A percentile compares a stretch with the other conserved stretches of the same genome.
phyloP scores from a whole-genome alignment of 2,888 invertebrate genomes.

The Muschampia plurimacula region DNA sequence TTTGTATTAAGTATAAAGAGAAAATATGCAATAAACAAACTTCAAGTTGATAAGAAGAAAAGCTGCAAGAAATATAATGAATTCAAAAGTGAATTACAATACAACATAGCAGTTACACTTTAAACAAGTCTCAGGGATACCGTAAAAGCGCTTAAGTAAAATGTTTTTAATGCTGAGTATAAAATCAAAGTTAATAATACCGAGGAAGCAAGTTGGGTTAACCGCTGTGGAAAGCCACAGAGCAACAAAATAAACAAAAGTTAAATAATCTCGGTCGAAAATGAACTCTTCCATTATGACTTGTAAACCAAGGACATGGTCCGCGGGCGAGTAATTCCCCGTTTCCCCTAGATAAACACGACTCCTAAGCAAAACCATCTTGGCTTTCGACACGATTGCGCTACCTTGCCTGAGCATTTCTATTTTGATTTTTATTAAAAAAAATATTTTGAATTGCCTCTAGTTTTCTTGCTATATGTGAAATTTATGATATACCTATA shows the following conservation, averaged over 20 bases:
- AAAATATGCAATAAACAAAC: background rate
- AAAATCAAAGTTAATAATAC: slow-evolving; percentile 49
- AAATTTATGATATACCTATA: background rate
- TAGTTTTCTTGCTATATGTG: background rate
- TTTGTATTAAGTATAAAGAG: background rate
- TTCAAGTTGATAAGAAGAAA: background rate
- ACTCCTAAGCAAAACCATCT: slow-evolving; percentile 33
- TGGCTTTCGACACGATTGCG: slow-evolving; percentile 22
- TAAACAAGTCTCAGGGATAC: slow-evolving; percentile 28
- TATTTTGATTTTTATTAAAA: slow-evolving; percentile 11
- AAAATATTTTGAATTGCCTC: slow-evolving; percentile 14
- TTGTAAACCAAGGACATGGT: slow-evolving; percentile 65
- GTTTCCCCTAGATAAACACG: slow-evolving; percentile 60
- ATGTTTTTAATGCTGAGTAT: slow-evolving; percentile 42
- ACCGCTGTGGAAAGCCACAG: slow-evolving; percentile 49
- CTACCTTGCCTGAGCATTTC: background rate
- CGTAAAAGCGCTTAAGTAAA: slow-evolving; percentile 33
- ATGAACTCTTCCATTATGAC: slow-evolving; percentile 76
- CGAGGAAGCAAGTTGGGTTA: slow-evolving; percentile 54
- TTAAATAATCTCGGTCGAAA: slow-evolving; percentile 67
- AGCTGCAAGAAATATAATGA: slow-evolving; percentile 2
- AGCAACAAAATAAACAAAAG: slow-evolving; percentile 68
- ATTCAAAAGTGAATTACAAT: slow-evolving; percentile 23
- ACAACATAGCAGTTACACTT: slow-evolving; percentile 27
- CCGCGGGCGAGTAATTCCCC: slow-evolving; percentile 63